Base-by-base conservation (phyloP, 2,888 invertebrate genomes). In the Ferrisia virgata region DNA sequence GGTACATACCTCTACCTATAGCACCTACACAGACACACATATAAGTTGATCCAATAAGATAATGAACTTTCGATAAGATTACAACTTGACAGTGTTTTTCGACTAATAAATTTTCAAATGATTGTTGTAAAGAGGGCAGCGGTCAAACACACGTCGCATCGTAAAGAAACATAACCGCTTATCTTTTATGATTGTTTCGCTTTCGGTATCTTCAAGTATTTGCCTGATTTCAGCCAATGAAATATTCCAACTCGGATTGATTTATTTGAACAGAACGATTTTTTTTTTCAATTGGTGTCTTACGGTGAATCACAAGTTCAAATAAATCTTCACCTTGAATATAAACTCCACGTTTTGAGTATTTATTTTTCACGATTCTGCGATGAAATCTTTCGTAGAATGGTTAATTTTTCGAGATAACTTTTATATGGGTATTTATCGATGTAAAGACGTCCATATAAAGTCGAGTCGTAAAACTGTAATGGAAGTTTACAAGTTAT, bases 251-350 rank as follows among this genome's bases (percentile, higher is more conserved):
- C 25, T 4, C 13, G 2, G 11, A 64, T 64, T 28, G 58, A 2
- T 64, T 64, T 64, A 28, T 64, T 64, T 64, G 58, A 64, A 64
- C 58, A 58, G 58, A 64, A 13, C 28, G 13, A 53, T 3, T 64
- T 43, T 13, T 43, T 64, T 64, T 28, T 64, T 64, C 58, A 28
- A 64, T 64, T 64, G 47, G 18, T 18, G 58, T 64, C 22, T 64
- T 64, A 25, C 0, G 11, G 58, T 64, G 58, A 64, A 64, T 64
- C 58, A 28, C 25, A 1, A 28, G n/a, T 25, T 64, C 58, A 64
- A 64, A 64, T 64, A 64, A 64, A 64, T 25, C 58, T 64, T 64
- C 58, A 28, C 58, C 58, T 64, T 64, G 58, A 64, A 64, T 28
- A 11, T 28, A 28, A 64, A 64, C 22, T 64, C 28, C 28, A 28